Evolutionary conservation across 2,797 vertebrate genomes (phyloP), one percentile per base, ranked within the genome.

Genomic region (Melanotaenia pygmaea): DNA sequence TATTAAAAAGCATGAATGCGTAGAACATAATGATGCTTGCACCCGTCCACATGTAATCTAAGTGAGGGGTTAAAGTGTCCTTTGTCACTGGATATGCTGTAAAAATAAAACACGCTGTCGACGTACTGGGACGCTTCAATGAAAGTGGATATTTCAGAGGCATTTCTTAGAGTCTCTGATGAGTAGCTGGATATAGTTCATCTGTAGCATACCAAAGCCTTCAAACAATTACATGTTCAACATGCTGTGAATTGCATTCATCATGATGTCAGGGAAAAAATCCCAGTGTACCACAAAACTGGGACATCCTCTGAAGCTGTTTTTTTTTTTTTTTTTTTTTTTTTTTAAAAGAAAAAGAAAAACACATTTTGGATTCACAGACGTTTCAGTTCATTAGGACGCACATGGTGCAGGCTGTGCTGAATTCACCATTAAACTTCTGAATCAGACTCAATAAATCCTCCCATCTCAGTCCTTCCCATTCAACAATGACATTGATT

Each of bases 91-190:
- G 94, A 95, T 94, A 96, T 70, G 83, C 81, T 95, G 96, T 94
- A 97, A 96, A 98, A 97, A 98, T 98, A 98, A 95, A 96, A 91
- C 88, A 40, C 79, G 86, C 85, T 76, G 86, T 93, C 85, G 80
- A 89, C 88, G 90, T 91, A 77, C 89, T 86, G 90, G 81, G 91
- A 90, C 86, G 90, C 89, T 93, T 90, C 80, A 88, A 89, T 90
- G 92, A 89, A 90, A 93, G 92, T 90, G 83, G 90, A 94, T 92
- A 85, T 91, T 92, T 91, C 87, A 86, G 89, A 89, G 85, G 80
- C 83, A 89, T 93, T 91, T 92, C 88, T 83, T 70, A 9, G 67
- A 84, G 89, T 85, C 88, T 89, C 89, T 70, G 86, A 87, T 84
- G 85, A 86, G 86, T 65, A 72, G 84, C 88, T 86, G 80, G 82